Conservation (phyloP, 2,888 invertebrate species). For the Drosophila multiciliata region DNA sequence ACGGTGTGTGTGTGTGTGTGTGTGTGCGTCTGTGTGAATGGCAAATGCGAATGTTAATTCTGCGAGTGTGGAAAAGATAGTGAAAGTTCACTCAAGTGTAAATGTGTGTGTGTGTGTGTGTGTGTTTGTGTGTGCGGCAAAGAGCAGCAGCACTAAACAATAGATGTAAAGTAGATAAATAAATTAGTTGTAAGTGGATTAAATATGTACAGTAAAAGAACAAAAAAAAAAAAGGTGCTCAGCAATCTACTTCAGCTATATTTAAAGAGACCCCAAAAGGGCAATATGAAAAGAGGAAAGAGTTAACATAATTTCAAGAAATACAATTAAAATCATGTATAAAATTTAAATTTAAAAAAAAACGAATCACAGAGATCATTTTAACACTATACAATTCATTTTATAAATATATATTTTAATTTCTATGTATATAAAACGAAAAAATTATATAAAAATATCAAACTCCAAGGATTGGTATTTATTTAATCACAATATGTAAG, state of each 20-base stretch:
- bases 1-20: slow-evolving; percentile 30
- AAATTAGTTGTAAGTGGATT: slow-evolving; percentile 41
- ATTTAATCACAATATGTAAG: not conserved
- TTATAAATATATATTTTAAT: not conserved
- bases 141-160: slow-evolving; percentile 44
- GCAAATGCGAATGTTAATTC: slow-evolving; percentile 32
- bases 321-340: not conserved
- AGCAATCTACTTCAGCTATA: not conserved
- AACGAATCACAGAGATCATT: not conserved
- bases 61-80: slow-evolving; percentile 31
- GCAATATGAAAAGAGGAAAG: not conserved
- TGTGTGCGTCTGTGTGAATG: slow-evolving; percentile 39
- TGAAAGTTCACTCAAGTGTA: slow-evolving; percentile 64
- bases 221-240: not conserved
- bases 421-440: not conserved
- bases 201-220: not conserved
- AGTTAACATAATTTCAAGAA: not conserved
- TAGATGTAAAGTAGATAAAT: slow-evolving; percentile 40
- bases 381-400: not conserved
- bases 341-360: not conserved
- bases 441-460: too few relatives aligned
- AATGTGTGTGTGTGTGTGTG: not conserved
- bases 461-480: too few relatives aligned
- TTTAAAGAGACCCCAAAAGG: not conserved
- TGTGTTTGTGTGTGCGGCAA: not conserved